phyloP scores from a whole-genome alignment of 2,888 invertebrate genomes.

The Clanis bilineata region DNA sequence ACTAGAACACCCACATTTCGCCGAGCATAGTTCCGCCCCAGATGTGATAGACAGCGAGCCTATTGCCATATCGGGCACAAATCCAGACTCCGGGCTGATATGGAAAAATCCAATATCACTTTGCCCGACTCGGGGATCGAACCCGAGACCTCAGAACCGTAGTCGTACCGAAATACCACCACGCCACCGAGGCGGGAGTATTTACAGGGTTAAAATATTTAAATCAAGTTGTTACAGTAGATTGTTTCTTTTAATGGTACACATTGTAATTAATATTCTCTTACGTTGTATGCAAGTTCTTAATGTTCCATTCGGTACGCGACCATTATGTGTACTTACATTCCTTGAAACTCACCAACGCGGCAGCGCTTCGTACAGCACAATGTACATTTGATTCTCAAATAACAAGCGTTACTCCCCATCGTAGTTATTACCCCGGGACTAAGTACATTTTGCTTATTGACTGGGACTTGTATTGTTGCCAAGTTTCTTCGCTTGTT shows the following conservation, averaged over 20 bases:
- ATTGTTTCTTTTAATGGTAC: neutral
- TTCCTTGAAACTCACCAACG: neutral
- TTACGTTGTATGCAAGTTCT: neutral
- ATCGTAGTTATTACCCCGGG: slow-evolving; percentile 20
- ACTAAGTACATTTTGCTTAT: slow-evolving; percentile 21
- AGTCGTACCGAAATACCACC: no score
- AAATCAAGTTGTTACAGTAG: neutral
- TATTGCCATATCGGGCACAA: no score
- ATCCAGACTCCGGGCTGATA: no score
- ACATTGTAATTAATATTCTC: neutral
- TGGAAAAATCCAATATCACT: no score
- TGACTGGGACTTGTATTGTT: slow-evolving; percentile 25
- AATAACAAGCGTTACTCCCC: slow-evolving; percentile 14
- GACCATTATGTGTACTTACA: neutral
- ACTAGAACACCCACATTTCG: no score
- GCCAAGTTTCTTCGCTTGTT: slow-evolving; percentile 24
- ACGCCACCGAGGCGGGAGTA: no score
- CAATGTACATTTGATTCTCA: slow-evolving; percentile 5
- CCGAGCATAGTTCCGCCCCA: no score
- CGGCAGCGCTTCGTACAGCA: neutral
- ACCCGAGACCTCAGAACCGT: no score
- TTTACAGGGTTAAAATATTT: no score
- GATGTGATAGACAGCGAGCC: no score
- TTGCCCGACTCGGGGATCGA: no score
- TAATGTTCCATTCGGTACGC: neutral